phyloP scores from a whole-genome alignment of 2,888 invertebrate species.

The Atethmia centrago region DNA sequence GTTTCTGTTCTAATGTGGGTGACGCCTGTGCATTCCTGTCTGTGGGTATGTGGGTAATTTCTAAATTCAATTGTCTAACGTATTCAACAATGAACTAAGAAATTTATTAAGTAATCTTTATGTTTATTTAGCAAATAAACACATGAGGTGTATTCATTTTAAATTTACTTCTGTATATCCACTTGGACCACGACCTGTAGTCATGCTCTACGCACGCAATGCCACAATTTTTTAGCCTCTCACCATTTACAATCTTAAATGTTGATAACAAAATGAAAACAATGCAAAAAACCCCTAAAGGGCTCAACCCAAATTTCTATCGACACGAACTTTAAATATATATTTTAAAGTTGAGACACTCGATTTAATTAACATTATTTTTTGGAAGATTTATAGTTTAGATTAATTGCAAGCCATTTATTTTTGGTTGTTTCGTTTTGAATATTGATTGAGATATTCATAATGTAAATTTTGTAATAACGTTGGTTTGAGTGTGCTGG shows the following conservation, averaged over 20 bases:
- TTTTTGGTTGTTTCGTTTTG: slow-evolving; percentile 25
- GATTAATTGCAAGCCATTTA: slow-evolving; percentile 24
- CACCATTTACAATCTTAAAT: slow-evolving; percentile 76
- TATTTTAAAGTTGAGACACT: slow-evolving; percentile 55
- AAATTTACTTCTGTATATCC: not conserved
- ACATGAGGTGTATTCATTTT: not conserved
- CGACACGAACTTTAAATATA: slow-evolving; percentile 69
- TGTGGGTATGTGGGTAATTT: not conserved
- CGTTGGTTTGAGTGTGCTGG: not conserved
- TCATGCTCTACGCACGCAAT: slow-evolving; percentile 76
- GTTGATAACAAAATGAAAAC: slow-evolving; percentile 77
- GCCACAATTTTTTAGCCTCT: slow-evolving; percentile 80
- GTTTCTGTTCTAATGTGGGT: no score
- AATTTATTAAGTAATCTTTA: no score
- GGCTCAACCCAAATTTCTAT: slow-evolving; percentile 48
- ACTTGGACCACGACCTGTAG: slow-evolving; percentile 62
- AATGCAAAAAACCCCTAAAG: slow-evolving; percentile 66
- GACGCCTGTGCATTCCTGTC: no score
- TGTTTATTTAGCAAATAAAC: not conserved
- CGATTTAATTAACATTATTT: slow-evolving; percentile 34
- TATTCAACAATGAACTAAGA: not conserved
- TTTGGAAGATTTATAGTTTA: slow-evolving; percentile 27
- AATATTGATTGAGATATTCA: slow-evolving; percentile 37
- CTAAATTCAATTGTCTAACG: not conserved
- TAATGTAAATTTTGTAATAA: slow-evolving; percentile 3